Conservation (phyloP, 2,888 invertebrate species). For the Trileptium ribeirensis region DNA sequence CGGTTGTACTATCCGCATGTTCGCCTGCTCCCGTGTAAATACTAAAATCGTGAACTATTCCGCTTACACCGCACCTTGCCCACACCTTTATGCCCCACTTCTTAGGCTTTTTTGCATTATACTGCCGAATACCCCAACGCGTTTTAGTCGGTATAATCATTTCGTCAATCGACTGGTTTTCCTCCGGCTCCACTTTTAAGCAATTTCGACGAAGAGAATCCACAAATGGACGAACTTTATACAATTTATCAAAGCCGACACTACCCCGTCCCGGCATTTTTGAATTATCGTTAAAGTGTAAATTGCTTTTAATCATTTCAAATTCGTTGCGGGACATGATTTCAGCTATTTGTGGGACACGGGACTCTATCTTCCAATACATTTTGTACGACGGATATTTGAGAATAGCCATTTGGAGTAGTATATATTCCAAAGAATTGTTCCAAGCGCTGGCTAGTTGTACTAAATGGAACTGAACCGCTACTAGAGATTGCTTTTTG, state of each 20-base stretch:
- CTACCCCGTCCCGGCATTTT: too few species aligned
- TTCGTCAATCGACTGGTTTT: neutral
- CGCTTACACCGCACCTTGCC: slow-evolving; percentile 5
- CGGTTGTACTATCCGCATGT: too few species aligned
- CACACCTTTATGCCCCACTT: slow-evolving; percentile 19
- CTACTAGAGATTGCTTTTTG: neutral
- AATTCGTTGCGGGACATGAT: too few species aligned
- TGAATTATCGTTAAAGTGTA: too few species aligned
- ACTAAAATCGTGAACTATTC: slow-evolving; percentile 16
- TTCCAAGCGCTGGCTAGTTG: neutral
- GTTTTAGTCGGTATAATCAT: slow-evolving; percentile 35
- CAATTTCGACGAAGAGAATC: too few species aligned
- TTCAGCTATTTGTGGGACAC: neutral
- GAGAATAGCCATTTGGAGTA: neutral
- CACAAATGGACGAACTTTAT: too few species aligned
- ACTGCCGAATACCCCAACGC: neutral
- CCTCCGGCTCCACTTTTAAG: too few species aligned
- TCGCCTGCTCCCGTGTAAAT: slow-evolving; percentile 8
- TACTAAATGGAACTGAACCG: neutral
- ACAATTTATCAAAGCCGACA: too few species aligned
- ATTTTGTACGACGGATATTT: slow-evolving; percentile 1
- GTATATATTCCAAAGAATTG: neutral
- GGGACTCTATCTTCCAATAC: neutral
- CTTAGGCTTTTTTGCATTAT: slow-evolving; percentile 17
- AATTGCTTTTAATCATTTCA: too few species aligned